Conservation (phyloP, 2,888 invertebrate species). For the Xanthia icteritia region DNA sequence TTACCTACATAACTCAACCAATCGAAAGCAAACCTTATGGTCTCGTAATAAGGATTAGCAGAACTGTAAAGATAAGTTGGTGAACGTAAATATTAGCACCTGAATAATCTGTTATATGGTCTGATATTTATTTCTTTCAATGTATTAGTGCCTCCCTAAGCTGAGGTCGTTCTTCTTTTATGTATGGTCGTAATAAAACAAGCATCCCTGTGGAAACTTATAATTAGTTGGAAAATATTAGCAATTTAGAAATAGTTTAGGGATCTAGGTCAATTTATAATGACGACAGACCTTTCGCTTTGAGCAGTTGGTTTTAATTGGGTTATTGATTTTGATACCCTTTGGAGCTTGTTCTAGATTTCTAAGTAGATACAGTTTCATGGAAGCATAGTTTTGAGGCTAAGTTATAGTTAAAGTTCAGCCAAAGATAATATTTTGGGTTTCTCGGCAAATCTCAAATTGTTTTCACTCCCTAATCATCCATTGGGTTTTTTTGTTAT, state of each 20-base stretch:
- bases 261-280: constrained; percentile 10
- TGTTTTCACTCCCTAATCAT: not conserved
- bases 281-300: constrained; percentile 2
- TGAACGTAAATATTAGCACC: constrained; percentile 69
- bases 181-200: constrained; percentile 59
- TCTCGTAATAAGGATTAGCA: constrained; percentile 4
- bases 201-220: constrained; percentile 54
- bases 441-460: not conserved
- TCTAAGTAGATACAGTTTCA: constrained; percentile 2
- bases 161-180: constrained; percentile 58
- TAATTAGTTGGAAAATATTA: constrained; percentile 58
- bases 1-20: constrained; percentile 36
- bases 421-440: not conserved
- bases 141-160: constrained; percentile 64
- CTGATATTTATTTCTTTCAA: constrained; percentile 69
- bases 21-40: constrained; percentile 50
- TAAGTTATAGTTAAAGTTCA: constrained; percentile 27
- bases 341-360: constrained; percentile 19
- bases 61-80: constrained; percentile 43
- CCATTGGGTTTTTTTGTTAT: too few species aligned
- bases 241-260: constrained; percentile 23
- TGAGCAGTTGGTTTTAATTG: constrained; percentile 41
- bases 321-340: constrained; percentile 41
- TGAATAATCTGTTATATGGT: constrained; percentile 71
- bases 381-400: not conserved